Conservation (phyloP, 2,113 vertebrate species). For the Heterocephalus glaber region DNA sequence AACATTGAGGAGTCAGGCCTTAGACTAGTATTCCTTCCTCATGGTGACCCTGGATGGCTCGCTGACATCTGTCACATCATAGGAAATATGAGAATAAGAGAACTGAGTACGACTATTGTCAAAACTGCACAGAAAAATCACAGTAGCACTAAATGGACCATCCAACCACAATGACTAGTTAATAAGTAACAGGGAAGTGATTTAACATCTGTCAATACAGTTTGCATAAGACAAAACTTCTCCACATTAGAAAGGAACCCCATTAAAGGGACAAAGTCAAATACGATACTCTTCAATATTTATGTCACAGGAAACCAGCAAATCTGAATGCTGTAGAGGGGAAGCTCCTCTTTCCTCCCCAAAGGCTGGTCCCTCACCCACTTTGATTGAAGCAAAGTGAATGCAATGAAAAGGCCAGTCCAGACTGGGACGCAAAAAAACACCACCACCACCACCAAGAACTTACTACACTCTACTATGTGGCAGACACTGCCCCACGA, state of each 20-base stretch:
- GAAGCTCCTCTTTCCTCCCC: background rate
- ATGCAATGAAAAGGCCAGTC: background rate
- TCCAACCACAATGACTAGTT: background rate
- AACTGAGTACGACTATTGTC: background rate
- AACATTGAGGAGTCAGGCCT: background rate
- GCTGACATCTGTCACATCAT: background rate
- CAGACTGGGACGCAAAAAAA: background rate
- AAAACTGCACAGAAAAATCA: conserved; percentile 8
- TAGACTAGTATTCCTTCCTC: background rate
- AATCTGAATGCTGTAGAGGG: background rate
- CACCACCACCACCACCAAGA: background rate
- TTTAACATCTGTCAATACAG: background rate
- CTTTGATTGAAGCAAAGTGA: conserved; percentile 10
- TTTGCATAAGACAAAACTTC: conserved; percentile 29
- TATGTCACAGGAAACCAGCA: background rate
- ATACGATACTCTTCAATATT: background rate
- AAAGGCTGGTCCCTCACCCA: background rate
- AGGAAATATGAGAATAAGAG: background rate
- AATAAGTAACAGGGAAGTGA: conserved; percentile 35
- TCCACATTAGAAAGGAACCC: background rate
- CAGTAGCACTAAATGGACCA: background rate
- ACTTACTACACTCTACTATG: background rate
- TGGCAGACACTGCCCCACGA: background rate
- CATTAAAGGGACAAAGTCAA: background rate
- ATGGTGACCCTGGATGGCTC: background rate